Evolutionary conservation across 2,113 vertebrate genomes (phyloP).

Genomic region (Rhea americana): DNA sequence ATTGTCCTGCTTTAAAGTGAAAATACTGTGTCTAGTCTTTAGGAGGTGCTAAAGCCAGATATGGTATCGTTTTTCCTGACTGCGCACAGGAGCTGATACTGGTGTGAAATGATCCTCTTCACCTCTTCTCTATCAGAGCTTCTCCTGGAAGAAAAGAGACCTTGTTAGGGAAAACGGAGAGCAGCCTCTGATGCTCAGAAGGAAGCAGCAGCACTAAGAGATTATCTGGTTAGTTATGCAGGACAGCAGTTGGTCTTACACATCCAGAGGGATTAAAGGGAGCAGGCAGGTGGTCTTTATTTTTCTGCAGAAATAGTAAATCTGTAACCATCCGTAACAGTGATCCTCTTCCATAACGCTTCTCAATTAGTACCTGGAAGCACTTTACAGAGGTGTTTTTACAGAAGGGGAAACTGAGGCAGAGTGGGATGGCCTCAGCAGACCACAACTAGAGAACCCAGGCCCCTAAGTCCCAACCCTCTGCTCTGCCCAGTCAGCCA

Average conservation of each 20-base stretch:
- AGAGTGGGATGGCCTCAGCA: not conserved
- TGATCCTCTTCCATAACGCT: not conserved
- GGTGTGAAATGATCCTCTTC: constrained; percentile 37
- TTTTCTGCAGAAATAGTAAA: not conserved
- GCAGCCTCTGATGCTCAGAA: not conserved
- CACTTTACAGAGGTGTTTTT: not conserved
- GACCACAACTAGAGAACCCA: not conserved
- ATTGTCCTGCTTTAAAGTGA: constrained; percentile 67
- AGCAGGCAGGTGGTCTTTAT: not conserved
- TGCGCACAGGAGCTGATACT: constrained; percentile 39
- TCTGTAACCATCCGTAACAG: not conserved
- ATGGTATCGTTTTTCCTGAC: not conserved
- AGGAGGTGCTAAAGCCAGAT: constrained; percentile 55
- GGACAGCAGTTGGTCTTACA: not conserved
- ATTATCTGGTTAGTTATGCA: not conserved
- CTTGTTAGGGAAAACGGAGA: not conserved
- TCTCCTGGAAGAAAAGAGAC: constrained; percentile 72
- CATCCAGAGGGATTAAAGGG: not conserved
- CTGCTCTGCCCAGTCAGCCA: not conserved
- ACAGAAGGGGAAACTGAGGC: not conserved
- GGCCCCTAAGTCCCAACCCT: not conserved
- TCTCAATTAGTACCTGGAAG: no score
- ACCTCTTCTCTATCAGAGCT: constrained; percentile 75
- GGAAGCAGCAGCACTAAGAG: not conserved
- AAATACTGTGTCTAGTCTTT: constrained; percentile 70